Evolutionary conservation across 2,888 invertebrate species (phyloP), one percentile per base, ranked within the genome.

Genomic region (Scaptomyza tumidula): DNA sequence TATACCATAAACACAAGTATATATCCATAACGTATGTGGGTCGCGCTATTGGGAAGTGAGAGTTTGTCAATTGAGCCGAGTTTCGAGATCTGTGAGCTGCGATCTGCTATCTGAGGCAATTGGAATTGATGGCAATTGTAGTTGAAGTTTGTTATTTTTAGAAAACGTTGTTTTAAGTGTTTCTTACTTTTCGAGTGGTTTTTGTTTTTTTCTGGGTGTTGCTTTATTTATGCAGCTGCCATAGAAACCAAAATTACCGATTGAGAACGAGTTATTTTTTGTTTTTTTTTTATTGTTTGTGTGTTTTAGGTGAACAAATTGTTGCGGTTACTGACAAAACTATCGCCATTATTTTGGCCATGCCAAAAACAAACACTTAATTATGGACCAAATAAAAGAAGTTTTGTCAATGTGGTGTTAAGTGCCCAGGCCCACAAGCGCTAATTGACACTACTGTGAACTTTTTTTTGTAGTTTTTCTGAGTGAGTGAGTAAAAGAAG

Each of bases 211-310:
- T 54, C 53, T 54, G 37, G 31, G 29, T 45, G 59, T 45, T 49
- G 27, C 33, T 62, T 74, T 76, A 73, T 86, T 81, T 82, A 68
- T 85, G 83, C 81, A 81, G 86, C 86, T 81, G 81, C 60, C 68
- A 53, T 14, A 61, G 59, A 41, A 56, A 14, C 55, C 11, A 13
- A 73, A 74, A 63, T 57, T 65, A 46, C 63, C 59, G 71, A 11
- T 52, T 64, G 61, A 13, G 50, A 80, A 66, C 67, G 62, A 60
- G 70, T 74, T 61, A 54, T 16, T 24, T 35, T 27, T n/a, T n/a
- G n/a, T n/a, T n/a, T n/a, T n/a, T n/a, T n/a, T n/a, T n/a, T n/a
- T n/a, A n/a, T n/a, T n/a, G n/a, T n/a, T n/a, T n/a, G n/a, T n/a
- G n/a, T 14, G 11, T 39, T 29, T 29, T 37, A 46, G 24, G 14